Percentiles rank a stretch among this genome's conserved stretches.
phyloP scores from a whole-genome alignment of 2,797 vertebrate genomes.

The Caiman crocodilus region DNA sequence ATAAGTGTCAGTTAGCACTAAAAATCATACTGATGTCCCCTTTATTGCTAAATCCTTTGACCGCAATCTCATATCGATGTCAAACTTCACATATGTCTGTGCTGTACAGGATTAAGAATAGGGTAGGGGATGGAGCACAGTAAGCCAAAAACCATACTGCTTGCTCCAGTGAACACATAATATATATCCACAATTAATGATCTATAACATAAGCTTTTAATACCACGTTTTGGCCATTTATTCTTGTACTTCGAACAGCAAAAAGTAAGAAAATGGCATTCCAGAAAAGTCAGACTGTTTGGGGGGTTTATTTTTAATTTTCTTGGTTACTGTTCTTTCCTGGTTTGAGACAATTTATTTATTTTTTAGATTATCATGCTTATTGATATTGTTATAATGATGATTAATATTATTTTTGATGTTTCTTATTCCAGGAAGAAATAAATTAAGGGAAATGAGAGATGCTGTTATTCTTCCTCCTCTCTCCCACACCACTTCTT shows the following conservation, averaged over 20 bases:
- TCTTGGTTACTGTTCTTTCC: background rate
- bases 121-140: background rate
- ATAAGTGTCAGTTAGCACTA: background rate
- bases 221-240: background rate
- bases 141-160: background rate
- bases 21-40: background rate
- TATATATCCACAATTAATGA: background rate
- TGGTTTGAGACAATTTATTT: background rate
- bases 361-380: background rate
- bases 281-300: background rate
- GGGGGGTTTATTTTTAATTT: background rate
- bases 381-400: background rate
- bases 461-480: fast-evolving
- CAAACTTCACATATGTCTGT: background rate
- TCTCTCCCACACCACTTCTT: background rate
- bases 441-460: background rate
- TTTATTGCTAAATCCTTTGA: background rate
- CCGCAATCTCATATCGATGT: background rate
- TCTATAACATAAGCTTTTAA: background rate
- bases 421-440: background rate
- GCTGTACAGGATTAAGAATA: background rate
- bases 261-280: background rate
- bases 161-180: background rate
- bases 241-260: background rate
- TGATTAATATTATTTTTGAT: background rate